These are phyloP conservation scores for Cladorhizidae sp. DNA, from an alignment of 37 sponge, comb jelly and placozoan genomes.

Conservation along the genomic window DNA sequence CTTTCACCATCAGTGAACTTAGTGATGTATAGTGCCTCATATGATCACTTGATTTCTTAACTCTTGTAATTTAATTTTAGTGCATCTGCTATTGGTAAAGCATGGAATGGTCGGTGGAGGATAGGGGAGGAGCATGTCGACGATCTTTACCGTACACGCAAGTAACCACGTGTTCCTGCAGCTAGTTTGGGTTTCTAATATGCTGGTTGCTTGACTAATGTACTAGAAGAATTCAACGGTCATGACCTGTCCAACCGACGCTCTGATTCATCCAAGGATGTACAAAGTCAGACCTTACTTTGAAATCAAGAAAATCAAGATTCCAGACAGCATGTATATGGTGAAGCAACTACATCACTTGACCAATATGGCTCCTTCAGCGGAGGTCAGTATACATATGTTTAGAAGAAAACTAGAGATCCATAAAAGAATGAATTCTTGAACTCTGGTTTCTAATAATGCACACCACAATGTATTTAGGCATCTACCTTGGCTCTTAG, in stretches of 20 bases:
- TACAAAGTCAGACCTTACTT: conserved; percentile 72
- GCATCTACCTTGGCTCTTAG: conserved; percentile 31
- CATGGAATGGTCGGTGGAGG: too few species aligned
- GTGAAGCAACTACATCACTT: conserved; percentile 53
- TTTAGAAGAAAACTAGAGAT: neutral
- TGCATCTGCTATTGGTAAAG: too few species aligned
- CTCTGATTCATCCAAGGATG: conserved; percentile 51
- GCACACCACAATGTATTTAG: conserved; percentile 3
- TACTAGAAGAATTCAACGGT: neutral
- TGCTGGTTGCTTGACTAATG: too few species aligned
- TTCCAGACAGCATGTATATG: conserved; percentile 84
- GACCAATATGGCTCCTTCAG: conserved; percentile 11
- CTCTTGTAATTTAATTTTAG: too few species aligned
- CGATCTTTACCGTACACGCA: too few species aligned
- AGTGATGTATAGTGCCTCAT: too few species aligned
- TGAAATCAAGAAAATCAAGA: conserved; percentile 71
- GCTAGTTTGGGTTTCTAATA: too few species aligned
- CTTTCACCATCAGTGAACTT: too few species aligned
- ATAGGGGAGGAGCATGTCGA: too few species aligned
- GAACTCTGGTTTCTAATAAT: too few species aligned
- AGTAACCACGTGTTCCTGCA: too few species aligned
- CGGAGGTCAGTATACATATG: neutral
- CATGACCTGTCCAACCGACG: neutral
- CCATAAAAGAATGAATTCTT: neutral
- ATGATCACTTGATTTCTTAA: too few species aligned